Percentiles rank a stretch among this genome's conserved stretches.
phyloP scores from a whole-genome alignment of 2,797 vertebrate species.

The Astyanax mexicanus region DNA sequence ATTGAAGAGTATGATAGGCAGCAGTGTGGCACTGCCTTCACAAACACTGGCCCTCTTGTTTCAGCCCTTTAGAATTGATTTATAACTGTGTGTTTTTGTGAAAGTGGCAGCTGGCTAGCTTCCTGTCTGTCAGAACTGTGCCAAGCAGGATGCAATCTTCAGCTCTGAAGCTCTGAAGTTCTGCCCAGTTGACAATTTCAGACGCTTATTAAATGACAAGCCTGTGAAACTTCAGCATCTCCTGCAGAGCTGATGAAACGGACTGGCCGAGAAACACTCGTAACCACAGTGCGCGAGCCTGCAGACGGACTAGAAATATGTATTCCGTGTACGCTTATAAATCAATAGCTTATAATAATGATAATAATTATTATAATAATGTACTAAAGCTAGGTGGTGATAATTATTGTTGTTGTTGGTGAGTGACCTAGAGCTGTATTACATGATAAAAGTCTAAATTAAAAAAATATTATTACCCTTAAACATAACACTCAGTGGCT shows the following conservation, averaged over 20 bases:
- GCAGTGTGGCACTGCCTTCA: constrained; percentile 67
- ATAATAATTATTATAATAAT: neutral
- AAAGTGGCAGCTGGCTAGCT: constrained; percentile 67
- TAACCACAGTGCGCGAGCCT: constrained; percentile 21
- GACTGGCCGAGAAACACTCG: constrained; percentile 63
- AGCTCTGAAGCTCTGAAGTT: constrained; percentile 76
- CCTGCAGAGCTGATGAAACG: constrained; percentile 64
- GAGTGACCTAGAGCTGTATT: neutral
- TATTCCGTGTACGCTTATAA: neutral
- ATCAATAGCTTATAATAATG: neutral
- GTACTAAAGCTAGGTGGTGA: too few relatives aligned
- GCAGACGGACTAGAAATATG: neutral
- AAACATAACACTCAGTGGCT: neutral
- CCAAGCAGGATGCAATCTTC: constrained; percentile 74
- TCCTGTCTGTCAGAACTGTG: constrained; percentile 60
- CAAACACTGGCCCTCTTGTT: constrained; percentile 74
- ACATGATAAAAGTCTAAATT: neutral
- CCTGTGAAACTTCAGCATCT: constrained; percentile 59
- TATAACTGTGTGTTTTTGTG: constrained; percentile 64
- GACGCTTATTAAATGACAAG: constrained; percentile 69
- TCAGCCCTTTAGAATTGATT: constrained; percentile 68
- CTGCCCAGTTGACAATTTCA: constrained; percentile 65
- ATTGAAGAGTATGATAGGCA: constrained; percentile 76
- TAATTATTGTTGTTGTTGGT: neutral
- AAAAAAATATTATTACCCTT: too few relatives aligned